Percentiles rank a stretch among this genome's conserved stretches.
Conservation (phyloP, 2,113 vertebrate species). For the Etia nguti region DNA sequence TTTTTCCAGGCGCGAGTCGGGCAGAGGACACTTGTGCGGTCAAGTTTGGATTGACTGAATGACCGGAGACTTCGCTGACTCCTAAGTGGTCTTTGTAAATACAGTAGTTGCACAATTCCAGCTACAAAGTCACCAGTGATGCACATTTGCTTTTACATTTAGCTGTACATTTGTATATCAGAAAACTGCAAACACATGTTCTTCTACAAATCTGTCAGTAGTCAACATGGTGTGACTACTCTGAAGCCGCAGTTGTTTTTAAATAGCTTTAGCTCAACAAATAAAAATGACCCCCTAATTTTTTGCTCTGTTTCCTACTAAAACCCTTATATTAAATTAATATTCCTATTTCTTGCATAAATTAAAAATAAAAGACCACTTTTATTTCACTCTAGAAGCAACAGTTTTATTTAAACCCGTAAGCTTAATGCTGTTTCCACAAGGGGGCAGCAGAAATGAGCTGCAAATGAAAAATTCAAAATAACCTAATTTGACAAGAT, state of each 20-base stretch:
- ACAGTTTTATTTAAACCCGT: background rate
- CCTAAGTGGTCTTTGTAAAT: background rate
- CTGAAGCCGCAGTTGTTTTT: background rate
- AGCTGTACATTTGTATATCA: conserved; percentile 13
- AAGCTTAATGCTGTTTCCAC: background rate
- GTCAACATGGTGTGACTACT: background rate
- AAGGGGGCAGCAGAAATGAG: background rate
- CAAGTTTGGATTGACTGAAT: background rate
- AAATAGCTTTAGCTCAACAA: background rate
- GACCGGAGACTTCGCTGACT: background rate
- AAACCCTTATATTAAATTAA: background rate
- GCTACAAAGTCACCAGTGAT: background rate
- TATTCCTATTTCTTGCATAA: background rate
- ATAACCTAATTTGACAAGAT: background rate
- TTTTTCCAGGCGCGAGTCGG: background rate
- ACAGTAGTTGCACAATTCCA: background rate
- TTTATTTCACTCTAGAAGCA: background rate
- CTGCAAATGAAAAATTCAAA: background rate
- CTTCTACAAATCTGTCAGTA: conserved; percentile 10
- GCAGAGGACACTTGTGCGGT: background rate
- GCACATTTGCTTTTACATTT: background rate
- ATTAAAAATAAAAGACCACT: background rate
- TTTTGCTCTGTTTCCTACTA: background rate
- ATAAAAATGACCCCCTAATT: background rate
- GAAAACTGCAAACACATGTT: conserved; percentile 30